phyloP scores from a whole-genome alignment of 2,113 vertebrate genomes.

The Charina bottae region DNA sequence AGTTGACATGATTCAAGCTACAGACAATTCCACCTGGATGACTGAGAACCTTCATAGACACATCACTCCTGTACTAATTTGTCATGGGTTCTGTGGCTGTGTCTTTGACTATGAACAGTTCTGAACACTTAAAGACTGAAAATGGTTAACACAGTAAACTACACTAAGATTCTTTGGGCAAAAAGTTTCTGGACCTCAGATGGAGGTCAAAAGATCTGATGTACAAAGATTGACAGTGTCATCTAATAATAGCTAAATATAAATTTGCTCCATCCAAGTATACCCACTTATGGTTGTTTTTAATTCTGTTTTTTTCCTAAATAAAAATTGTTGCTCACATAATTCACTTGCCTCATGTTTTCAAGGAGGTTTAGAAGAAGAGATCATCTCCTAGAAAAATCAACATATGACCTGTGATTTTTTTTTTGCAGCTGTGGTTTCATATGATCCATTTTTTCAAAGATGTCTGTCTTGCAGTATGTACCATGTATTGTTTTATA shows the following conservation, averaged over 20 bases:
- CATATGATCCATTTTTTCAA: not conserved
- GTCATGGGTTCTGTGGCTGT: not conserved
- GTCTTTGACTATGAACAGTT: constrained; percentile 11
- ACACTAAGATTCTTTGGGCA: not conserved
- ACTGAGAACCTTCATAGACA: too few relatives aligned
- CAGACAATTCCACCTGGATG: too few relatives aligned
- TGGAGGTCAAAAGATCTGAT: constrained; percentile 23
- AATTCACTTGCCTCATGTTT: constrained; percentile 16
- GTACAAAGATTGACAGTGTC: constrained; percentile 25
- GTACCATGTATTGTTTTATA: not conserved
- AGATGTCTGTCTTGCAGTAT: not conserved
- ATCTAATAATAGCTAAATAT: constrained; percentile 10
- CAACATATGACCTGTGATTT: not conserved
- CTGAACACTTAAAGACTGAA: constrained; percentile 31
- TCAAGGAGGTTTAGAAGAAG: constrained; percentile 21
- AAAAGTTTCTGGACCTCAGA: constrained; percentile 13
- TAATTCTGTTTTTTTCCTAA: not conserved
- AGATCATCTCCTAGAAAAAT: constrained; percentile 20
- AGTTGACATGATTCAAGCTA: too few relatives aligned
- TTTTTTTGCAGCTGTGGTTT: not conserved
- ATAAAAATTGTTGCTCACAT: not conserved
- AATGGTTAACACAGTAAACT: constrained; percentile 8
- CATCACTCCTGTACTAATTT: not conserved
- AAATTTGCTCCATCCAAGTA: not conserved
- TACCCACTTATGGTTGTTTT: not conserved